Evolutionary conservation across 2,113 vertebrate species (phyloP).

Genomic region (Morphnarchus princeps): DNA sequence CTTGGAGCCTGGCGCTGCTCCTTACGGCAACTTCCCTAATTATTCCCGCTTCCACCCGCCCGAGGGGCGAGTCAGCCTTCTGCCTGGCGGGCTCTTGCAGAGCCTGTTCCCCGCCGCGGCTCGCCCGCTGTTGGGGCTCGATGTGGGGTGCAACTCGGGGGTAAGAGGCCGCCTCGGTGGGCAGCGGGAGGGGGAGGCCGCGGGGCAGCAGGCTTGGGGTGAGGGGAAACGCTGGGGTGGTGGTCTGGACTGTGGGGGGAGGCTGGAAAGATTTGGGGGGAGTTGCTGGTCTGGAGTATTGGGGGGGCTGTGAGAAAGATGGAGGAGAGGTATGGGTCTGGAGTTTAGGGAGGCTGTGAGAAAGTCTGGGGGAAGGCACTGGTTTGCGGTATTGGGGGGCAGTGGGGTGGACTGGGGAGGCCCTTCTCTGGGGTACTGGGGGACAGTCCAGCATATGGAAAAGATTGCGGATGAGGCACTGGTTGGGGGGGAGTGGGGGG

Average conservation of each 20-base stretch:
- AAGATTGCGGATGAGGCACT: no score
- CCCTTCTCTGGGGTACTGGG: no score
- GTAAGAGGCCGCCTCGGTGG: slow-evolving; percentile 64
- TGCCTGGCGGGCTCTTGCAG: slow-evolving; percentile 77
- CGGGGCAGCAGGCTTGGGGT: no score
- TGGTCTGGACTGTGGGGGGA: neutral
- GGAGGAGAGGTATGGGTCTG: no score
- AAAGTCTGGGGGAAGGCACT: no score
- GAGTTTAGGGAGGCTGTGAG: no score
- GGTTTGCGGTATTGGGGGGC: no score
- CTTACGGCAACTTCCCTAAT: slow-evolving; percentile 88
- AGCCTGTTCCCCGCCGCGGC: slow-evolving; percentile 64
- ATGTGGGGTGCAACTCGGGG: slow-evolving; percentile 94
- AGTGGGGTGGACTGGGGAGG: neutral
- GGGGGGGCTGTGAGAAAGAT: no score
- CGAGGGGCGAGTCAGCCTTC: slow-evolving; percentile 80
- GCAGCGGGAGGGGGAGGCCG: neutral
- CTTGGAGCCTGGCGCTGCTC: slow-evolving; percentile 82
- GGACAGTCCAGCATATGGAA: no score
- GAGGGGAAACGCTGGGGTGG: neutral
- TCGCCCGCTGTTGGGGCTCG: slow-evolving; percentile 77
- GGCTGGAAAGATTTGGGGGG: no score
- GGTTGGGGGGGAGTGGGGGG: no score
- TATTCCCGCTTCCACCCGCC: slow-evolving; percentile 92
- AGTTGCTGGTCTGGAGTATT: no score